Percentiles rank a stretch among this genome's conserved stretches.
Conservation (phyloP, 2,888 invertebrate genomes). For the Leptothorax acervorum region DNA sequence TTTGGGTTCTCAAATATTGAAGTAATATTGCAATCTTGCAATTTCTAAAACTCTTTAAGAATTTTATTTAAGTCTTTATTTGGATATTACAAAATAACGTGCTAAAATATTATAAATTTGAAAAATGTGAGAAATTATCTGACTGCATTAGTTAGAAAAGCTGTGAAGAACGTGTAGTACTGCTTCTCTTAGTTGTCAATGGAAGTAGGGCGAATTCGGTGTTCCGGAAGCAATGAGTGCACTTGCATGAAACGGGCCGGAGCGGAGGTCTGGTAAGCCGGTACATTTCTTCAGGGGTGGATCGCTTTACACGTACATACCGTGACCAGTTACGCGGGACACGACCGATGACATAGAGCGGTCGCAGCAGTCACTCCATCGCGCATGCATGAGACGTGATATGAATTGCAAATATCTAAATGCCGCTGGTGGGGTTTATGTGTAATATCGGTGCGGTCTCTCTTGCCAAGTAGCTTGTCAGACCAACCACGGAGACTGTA, state of each 20-base stretch:
- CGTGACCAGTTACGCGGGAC: slow-evolving; percentile 68
- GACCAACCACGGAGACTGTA: slow-evolving; percentile 60
- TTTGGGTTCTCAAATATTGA: neutral
- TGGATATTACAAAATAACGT: neutral
- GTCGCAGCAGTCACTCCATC: slow-evolving; percentile 75
- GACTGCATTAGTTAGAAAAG: neutral
- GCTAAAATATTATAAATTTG: neutral
- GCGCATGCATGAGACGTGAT: slow-evolving; percentile 78
- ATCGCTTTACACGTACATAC: slow-evolving; percentile 57
- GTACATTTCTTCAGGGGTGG: slow-evolving; percentile 63
- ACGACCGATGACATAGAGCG: slow-evolving; percentile 69
- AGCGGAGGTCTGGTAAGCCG: slow-evolving; percentile 43
- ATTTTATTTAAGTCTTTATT: neutral
- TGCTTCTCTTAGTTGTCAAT: slow-evolving; percentile 35
- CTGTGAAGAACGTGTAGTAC: neutral
- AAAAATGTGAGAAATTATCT: neutral
- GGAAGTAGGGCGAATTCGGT: slow-evolving; percentile 64
- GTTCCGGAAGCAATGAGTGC: slow-evolving; percentile 46
- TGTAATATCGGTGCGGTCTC: slow-evolving; percentile 74
- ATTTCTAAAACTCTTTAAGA: neutral
- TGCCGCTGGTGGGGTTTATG: slow-evolving; percentile 64
- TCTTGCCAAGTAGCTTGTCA: slow-evolving; percentile 74
- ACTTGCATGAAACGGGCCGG: slow-evolving; percentile 22
- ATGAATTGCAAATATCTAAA: slow-evolving; percentile 78
- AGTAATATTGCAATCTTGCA: neutral